Evolutionary conservation across 2,888 invertebrate species (phyloP).

Genomic region (Loripinus fragilis): DNA sequence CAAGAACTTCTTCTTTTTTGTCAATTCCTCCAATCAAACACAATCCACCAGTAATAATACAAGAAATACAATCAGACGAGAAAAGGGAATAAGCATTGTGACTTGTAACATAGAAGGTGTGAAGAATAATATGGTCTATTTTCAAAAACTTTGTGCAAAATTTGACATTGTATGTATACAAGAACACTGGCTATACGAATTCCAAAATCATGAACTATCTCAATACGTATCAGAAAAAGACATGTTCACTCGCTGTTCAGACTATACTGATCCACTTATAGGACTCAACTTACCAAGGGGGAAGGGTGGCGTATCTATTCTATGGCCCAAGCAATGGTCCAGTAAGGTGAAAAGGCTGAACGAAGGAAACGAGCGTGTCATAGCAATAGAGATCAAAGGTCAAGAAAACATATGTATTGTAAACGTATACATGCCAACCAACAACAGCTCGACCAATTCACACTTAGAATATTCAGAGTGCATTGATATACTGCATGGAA

Average conservation of each 20-base stretch:
- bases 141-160: background rate
- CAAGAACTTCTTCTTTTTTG: slow-evolving; percentile 13
- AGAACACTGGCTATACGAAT: background rate
- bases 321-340: background rate
- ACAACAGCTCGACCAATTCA: slow-evolving; percentile 6
- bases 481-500: slow-evolving; percentile 3
- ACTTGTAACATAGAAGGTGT: slow-evolving; percentile 1
- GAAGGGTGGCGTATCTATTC: background rate
- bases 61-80: background rate
- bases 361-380: background rate
- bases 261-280: background rate
- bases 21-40: background rate
- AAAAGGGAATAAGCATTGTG: background rate
- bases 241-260: background rate
- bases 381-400: background rate
- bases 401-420: slow-evolving; percentile 13
- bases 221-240: background rate
- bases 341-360: background rate
- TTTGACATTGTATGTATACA: background rate
- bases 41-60: background rate
- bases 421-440: slow-evolving; percentile 9
- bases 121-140: background rate
- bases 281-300: background rate
- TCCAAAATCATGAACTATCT: background rate
- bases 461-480: slow-evolving; percentile 11